These are phyloP conservation scores for Phortica magna DNA, from an alignment of 2,888 invertebrate genomes.

Conservation along the genomic window DNA sequence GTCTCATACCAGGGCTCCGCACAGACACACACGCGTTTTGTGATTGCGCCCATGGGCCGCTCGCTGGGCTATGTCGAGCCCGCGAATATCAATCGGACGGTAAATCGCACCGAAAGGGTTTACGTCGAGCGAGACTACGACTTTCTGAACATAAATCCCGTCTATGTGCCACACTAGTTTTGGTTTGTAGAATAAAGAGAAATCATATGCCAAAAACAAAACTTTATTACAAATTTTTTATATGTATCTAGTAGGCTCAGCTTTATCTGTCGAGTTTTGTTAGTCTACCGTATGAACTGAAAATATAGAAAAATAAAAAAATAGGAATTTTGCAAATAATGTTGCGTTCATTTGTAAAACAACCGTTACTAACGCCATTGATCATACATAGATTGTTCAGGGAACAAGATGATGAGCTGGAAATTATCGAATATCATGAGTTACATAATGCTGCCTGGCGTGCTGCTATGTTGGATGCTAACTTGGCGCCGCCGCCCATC, in stretches of 20 bases:
- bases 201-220: conserved; percentile 24
- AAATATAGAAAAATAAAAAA: conserved; percentile 2
- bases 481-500: conserved; percentile 37
- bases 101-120: conserved; percentile 54
- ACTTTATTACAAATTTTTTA: not conserved
- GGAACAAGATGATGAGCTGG: conserved; percentile 21
- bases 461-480: conserved; percentile 37
- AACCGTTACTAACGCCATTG: not conserved
- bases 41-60: conserved; percentile 73
- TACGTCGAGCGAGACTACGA: conserved; percentile 43
- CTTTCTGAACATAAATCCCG: conserved; percentile 64
- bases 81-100: conserved; percentile 69
- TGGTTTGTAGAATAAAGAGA: conserved; percentile 25
- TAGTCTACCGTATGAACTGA: not conserved
- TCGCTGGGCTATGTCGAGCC: conserved; percentile 72
- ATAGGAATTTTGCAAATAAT: conserved; percentile 7
- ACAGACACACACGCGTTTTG: conserved; percentile 70
- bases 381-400: not conserved
- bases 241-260: not conserved
- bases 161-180: conserved; percentile 62
- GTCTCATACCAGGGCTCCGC: conserved; percentile 74
- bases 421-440: conserved; percentile 49
- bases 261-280: not conserved
- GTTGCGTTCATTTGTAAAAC: not conserved
- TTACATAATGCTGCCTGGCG: conserved; percentile 48